Base-by-base conservation (phyloP, 2,888 invertebrate species). In the Ectropis crepuscularia region DNA sequence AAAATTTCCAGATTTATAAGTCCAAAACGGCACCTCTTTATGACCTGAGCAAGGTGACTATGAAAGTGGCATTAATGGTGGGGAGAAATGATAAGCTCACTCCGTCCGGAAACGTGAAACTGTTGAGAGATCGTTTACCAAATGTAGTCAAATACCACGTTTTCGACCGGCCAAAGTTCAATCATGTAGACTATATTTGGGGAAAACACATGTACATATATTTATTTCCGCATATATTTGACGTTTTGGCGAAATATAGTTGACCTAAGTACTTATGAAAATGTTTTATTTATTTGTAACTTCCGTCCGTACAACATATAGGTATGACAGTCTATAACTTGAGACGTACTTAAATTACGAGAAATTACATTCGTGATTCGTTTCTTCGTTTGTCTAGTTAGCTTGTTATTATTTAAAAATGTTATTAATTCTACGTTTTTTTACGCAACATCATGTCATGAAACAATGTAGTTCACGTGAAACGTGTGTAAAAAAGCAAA, bases 11-110 rank as follows among this genome's bases (percentile, higher is more conserved):
- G 8, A 16, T 55, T 0, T 71, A 71, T 53, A 61, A 63, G 45
- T 58, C 61, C 0, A 28, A 38, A 42, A 36, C 36, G 7, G 53
- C 71, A 0, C 66, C 71, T 6, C 8, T 7, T 5, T 71, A 71
- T 39, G 51, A 68, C 6, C 16, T 71, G n/a, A 57, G 41, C 0
- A 76, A 74, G 36, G 79, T 82, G 5, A 77, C 71, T 0, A 81
- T 78, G 77, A 75, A 69, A 36, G 66, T 77, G 8, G 81, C 79
- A 11, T 69, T 95, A 8, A 87, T 93, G 61, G 93, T 87, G 63
- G 93, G 93, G 6, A 81, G 77, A 2, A 92, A 94, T 46, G 95
- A 95, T 70, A 90, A 87, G 77, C 69, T 95, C n/a, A 88, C 94
- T 0, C 70, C 74, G 0, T 6, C 80, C 5, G 57, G 70, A 41